phyloP scores from a whole-genome alignment of 2,888 invertebrate genomes.

The Ormyrus pomaceus region DNA sequence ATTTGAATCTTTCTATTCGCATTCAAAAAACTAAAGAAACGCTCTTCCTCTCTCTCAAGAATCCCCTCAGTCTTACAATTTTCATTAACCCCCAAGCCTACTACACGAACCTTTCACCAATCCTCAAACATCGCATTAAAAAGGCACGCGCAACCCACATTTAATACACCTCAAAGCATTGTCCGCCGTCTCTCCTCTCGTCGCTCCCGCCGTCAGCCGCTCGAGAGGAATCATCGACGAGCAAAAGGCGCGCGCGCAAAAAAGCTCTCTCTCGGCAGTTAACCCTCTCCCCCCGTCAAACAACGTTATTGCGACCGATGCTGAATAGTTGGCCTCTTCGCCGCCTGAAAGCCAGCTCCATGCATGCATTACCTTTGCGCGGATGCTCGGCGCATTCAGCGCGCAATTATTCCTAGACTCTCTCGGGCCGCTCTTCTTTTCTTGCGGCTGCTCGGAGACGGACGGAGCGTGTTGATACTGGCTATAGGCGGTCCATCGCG shows the following conservation, averaged over 20 bases:
- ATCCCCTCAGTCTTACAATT: too few species aligned
- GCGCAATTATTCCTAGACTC: slow-evolving; percentile 28
- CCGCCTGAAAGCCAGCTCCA: not conserved
- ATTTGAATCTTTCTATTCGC: too few species aligned
- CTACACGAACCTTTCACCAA: too few species aligned
- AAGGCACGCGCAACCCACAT: too few species aligned
- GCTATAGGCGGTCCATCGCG: not conserved
- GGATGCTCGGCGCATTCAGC: not conserved
- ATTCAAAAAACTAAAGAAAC: too few species aligned
- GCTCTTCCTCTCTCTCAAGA: too few species aligned
- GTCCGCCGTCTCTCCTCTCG: too few species aligned
- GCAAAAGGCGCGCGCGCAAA: not conserved
- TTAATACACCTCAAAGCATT: too few species aligned
- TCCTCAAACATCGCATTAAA: too few species aligned
- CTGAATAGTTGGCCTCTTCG: slow-evolving; percentile 6
- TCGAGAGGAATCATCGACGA: too few species aligned
- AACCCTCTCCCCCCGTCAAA: not conserved
- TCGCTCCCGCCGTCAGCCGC: too few species aligned
- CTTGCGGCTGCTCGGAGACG: not conserved
- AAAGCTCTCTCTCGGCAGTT: slow-evolving; percentile 16
- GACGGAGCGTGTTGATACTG: slow-evolving; percentile 18
- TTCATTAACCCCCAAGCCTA: too few species aligned
- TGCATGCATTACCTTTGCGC: not conserved
- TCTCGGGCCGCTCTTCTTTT: slow-evolving; percentile 10
- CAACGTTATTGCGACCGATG: not conserved